Conservation (phyloP, 2,113 vertebrate genomes). For the Nycticryphes semicollaris region DNA sequence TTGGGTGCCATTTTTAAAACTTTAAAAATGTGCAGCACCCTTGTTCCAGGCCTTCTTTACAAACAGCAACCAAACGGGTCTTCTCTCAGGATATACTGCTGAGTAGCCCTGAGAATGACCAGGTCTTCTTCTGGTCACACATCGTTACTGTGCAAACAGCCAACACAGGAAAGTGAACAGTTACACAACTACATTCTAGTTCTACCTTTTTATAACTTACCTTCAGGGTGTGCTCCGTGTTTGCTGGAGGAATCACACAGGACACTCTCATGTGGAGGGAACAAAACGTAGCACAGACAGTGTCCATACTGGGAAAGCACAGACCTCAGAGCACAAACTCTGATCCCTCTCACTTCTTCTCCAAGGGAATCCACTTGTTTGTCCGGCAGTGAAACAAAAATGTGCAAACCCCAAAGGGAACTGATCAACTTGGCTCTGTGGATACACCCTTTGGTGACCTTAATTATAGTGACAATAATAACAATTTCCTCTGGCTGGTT, state of each 20-base stretch:
- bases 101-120: background rate
- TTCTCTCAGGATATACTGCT: background rate
- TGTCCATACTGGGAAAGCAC: fast-evolving
- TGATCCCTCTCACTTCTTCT: background rate
- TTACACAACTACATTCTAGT: background rate
- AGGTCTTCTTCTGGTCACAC: background rate
- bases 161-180: background rate
- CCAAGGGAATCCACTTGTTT: background rate
- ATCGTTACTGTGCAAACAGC: background rate
- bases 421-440: background rate
- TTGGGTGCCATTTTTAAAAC: background rate
- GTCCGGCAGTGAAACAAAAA: background rate
- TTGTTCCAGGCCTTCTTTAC: background rate
- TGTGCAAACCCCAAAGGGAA: background rate
- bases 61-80: background rate
- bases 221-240: background rate
- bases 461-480: background rate
- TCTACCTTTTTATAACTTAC: background rate
- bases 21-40: background rate
- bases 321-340: background rate
- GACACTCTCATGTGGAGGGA: background rate
- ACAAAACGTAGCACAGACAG: background rate
- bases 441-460: background rate
- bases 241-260: background rate
- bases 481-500: background rate